Conservation (phyloP, 1,140 invertebrate genomes). For the Trichonephila clavata region DNA sequence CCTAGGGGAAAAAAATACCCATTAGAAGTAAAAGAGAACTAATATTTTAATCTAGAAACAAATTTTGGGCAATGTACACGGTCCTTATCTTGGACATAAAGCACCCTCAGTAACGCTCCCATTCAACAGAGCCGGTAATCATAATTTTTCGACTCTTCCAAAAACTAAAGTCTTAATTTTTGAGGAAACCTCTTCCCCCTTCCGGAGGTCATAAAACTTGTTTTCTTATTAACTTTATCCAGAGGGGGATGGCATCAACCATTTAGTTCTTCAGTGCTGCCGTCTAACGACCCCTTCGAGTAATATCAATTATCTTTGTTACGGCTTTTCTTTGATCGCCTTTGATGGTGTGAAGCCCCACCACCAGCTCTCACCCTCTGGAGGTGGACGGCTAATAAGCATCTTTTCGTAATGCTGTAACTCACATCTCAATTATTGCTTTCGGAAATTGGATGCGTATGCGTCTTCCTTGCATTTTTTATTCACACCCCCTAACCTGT, state of each 20-base stretch:
- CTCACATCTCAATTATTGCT: conserved; percentile 73
- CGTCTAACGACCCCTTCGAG: conserved; percentile 71
- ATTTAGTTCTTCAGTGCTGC: conserved; percentile 76
- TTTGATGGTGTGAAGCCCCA: conserved; percentile 61
- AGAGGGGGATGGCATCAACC: conserved; percentile 68
- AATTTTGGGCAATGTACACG: not conserved
- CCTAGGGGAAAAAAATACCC: not conserved
- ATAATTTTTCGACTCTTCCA: conserved; percentile 69
- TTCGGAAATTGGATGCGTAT: conserved; percentile 38
- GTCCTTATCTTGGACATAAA: conserved; percentile 8
- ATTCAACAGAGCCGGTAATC: conserved; percentile 70
- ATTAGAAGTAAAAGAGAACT: not conserved
- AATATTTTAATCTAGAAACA: conserved; percentile 12
- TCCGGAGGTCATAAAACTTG: conserved; percentile 72
- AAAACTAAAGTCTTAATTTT: conserved; percentile 77
- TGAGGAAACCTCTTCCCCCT: conserved; percentile 49
- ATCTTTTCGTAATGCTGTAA: conserved; percentile 61
- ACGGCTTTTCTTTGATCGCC: conserved; percentile 73
- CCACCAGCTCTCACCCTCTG: not conserved
- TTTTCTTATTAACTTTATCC: conserved; percentile 77
- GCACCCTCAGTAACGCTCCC: not conserved
- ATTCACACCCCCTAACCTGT: conserved; percentile 41
- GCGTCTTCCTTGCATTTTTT: conserved; percentile 33
- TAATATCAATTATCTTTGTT: conserved; percentile 77
- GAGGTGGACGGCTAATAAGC: conserved; percentile 61